A percentile compares a stretch with the other conserved stretches of the same genome.
Evolutionary conservation across 2,888 invertebrate species (phyloP).

Genomic region (Cheilosia variabilis): DNA sequence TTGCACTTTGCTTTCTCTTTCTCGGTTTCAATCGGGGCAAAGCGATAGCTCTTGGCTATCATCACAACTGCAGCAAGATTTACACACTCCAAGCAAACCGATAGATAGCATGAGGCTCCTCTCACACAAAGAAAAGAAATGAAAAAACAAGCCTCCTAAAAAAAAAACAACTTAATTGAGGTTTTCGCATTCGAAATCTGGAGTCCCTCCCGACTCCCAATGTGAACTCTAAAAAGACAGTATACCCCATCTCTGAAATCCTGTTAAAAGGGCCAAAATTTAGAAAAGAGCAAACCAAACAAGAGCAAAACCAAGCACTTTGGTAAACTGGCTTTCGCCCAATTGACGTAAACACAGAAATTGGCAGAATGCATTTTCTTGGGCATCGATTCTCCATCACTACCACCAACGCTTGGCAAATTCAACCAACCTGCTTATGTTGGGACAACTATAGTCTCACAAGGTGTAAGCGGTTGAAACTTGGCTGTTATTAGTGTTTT

Average conservation of each 20-base stretch:
- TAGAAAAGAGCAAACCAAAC: conserved; percentile 16
- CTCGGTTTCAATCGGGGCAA: neutral
- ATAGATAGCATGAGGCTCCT: neutral
- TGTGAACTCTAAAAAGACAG: conserved; percentile 19
- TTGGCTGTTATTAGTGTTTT: neutral
- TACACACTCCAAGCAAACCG: neutral
- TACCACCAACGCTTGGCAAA: conserved; percentile 3
- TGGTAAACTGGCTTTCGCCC: conserved; percentile 70
- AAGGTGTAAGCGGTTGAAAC: neutral
- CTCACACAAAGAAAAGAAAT: neutral
- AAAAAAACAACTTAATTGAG: conserved; percentile 41
- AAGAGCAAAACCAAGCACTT: conserved; percentile 13
- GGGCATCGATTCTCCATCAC: neutral
- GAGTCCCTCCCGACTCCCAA: neutral
- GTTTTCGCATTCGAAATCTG: conserved; percentile 33
- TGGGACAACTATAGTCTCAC: neutral
- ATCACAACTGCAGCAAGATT: conserved; percentile 16
- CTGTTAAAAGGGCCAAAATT: conserved; percentile 14
- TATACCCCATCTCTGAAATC: conserved; percentile 32
- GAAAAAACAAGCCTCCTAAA: conserved; percentile 27
- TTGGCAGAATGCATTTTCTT: conserved; percentile 65
- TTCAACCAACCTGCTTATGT: neutral
- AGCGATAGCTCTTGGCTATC: conserved; percentile 13
- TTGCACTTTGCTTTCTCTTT: neutral
- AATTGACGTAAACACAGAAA: conserved; percentile 73